Evolutionary conservation across 2,113 vertebrate genomes (phyloP).

Genomic region (Petaurus breviceps): DNA sequence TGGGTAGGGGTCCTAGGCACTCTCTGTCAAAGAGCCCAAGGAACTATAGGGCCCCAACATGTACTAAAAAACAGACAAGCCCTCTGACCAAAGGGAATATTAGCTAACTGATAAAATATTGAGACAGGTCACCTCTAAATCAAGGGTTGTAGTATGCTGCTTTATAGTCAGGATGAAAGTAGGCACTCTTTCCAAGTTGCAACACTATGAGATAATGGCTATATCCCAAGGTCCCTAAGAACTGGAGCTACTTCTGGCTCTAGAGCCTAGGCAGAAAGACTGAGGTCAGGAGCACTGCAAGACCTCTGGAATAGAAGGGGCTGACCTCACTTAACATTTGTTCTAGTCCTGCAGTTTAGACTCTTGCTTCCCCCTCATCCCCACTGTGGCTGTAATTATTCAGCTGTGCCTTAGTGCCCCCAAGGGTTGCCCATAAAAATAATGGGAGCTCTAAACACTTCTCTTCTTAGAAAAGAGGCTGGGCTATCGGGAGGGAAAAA

Average conservation of each 20-base stretch:
- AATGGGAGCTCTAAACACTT: neutral
- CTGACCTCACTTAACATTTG: neutral
- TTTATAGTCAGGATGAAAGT: neutral
- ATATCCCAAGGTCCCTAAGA: neutral
- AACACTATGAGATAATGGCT: conserved; percentile 7
- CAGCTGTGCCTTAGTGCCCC: neutral
- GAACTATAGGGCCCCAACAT: neutral
- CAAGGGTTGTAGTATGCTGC: neutral
- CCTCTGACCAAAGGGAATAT: neutral
- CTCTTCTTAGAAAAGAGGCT: neutral
- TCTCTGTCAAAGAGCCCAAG: neutral
- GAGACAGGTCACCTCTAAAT: neutral
- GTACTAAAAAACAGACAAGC: neutral
- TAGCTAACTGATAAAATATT: neutral
- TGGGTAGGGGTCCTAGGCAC: neutral
- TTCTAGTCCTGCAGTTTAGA: neutral
- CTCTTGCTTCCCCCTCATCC: neutral
- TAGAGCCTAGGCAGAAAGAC: conserved; percentile 25
- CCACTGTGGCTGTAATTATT: neutral
- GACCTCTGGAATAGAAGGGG: conserved; percentile 33
- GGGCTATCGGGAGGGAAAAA: neutral
- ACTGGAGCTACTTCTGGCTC: conserved; percentile 44
- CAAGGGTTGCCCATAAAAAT: neutral
- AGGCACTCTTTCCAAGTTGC: neutral
- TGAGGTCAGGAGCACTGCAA: neutral